These are phyloP conservation scores for Endotricha flammealis DNA, from an alignment of 2,888 invertebrate genomes.

Conservation along the genomic window DNA sequence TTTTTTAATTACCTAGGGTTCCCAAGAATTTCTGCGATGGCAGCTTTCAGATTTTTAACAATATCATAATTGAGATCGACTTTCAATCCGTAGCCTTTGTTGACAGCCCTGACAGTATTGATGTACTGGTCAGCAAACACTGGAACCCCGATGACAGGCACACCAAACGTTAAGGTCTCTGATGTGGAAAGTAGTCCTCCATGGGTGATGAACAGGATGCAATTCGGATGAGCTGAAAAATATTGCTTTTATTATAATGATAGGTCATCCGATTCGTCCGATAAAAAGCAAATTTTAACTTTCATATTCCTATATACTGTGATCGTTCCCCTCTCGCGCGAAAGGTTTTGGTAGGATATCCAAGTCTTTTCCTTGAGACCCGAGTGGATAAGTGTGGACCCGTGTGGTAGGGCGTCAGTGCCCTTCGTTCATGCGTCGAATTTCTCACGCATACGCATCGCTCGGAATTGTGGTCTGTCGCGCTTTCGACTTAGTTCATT, in stretches of 20 bases:
- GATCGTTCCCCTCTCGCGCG: no score
- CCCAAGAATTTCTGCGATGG: slow-evolving; percentile 9
- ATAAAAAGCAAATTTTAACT: not conserved
- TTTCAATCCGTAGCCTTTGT: slow-evolving; percentile 25
- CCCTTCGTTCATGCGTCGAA: no score
- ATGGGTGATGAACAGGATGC: slow-evolving; percentile 32
- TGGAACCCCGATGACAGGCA: slow-evolving; percentile 33
- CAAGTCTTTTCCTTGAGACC: no score
- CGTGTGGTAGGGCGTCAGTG: no score
- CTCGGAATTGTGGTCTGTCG: no score
- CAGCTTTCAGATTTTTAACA: slow-evolving; percentile 16
- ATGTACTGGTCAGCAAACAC: slow-evolving; percentile 32
- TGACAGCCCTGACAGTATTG: slow-evolving; percentile 26
- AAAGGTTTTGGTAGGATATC: no score
- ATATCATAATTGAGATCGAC: slow-evolving; percentile 26
- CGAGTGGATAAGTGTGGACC: no score
- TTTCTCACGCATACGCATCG: no score
- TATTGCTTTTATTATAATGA: not conserved
- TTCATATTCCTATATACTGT: not conserved
- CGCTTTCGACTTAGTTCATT: no score
- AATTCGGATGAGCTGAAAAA: slow-evolving; percentile 33
- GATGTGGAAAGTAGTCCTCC: slow-evolving; percentile 33
- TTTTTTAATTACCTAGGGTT: slow-evolving; percentile 7
- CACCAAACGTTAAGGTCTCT: slow-evolving; percentile 32
- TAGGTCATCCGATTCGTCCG: no score